Evolutionary conservation across 2,797 vertebrate genomes (phyloP), one percentile per base, ranked within the genome.

Genomic region (Pseudochromis fuscus): DNA sequence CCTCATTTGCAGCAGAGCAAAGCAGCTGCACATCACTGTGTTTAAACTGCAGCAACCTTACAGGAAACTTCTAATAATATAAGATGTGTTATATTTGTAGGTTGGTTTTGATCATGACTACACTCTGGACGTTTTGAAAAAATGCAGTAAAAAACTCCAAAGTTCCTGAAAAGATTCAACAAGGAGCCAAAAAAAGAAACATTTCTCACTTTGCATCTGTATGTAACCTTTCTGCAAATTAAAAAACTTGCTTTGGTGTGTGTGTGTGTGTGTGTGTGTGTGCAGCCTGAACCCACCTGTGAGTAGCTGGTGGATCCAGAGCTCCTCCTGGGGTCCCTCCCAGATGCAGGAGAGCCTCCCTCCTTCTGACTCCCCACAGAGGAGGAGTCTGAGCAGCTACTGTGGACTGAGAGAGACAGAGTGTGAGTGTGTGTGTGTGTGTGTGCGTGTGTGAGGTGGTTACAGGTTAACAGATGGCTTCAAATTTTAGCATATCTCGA

Each of bases 371-470:
- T 95, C 71, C 94, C 94, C 0, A 93, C 92, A 5, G 94, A 95
- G 69, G 94, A 95, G 33, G 94, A 94, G 88, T 95, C 94, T 11
- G 94, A 95, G 82, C 94, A 95, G 86, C 94, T 95, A 89, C 94
- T 94, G 86, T 93, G 92, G 71, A 94, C 94, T 94, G 82, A 75
- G 35, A 48, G 46, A 45, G 44, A 37, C 51, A 60, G 37, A 64
- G 13, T 44, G 18, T 28, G 30, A 50, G 72, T 5, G 44, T 7
- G 35, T 3, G 68, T 2, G 62, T 13, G 35, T 2, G 67, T n/a
- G 50, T 15, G 23, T 4, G 65, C n/a, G 61, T 19, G 25, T 10
- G 23, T 28, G 40, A 9, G 57, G 48, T 30, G 18, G 21, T 40
- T 48, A 31, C 19, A 15, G 40, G 38, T 53, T 51, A 27, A 74